Conservation (phyloP, 2,113 vertebrate species). For the Emydura subglobosa region DNA sequence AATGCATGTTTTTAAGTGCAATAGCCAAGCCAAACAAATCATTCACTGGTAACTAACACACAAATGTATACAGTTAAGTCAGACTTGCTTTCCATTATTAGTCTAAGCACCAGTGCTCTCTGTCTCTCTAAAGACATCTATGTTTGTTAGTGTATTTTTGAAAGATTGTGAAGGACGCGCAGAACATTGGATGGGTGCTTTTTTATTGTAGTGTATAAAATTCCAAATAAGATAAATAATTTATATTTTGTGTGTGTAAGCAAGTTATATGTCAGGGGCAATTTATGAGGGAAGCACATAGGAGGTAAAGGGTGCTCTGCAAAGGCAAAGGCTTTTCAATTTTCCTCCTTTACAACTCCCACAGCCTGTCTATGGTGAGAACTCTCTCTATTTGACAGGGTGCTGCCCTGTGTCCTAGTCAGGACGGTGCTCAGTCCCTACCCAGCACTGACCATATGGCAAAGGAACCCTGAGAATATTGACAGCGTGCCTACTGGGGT, state of each 20-base stretch:
- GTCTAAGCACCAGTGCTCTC: not conserved
- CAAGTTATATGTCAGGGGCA: not conserved
- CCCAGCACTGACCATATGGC: not conserved
- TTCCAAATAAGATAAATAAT: not conserved
- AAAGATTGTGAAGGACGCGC: not conserved
- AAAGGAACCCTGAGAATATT: not conserved
- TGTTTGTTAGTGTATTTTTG: not conserved
- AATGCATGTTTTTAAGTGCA: not conserved
- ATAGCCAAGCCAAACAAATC: not conserved
- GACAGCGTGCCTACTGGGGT: not conserved
- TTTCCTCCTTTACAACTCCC: not conserved
- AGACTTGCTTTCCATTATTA: not conserved
- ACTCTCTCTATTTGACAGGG: not conserved
- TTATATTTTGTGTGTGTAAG: not conserved
- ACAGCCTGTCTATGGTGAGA: not conserved
- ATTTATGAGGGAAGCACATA: not conserved
- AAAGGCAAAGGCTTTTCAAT: not conserved
- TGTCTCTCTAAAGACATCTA: too few relatives aligned
- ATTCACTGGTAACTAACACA: too few relatives aligned
- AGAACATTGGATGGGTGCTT: not conserved
- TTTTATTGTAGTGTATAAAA: not conserved
- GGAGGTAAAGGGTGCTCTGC: too few relatives aligned
- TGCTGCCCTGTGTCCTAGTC: not conserved
- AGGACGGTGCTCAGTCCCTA: not conserved
- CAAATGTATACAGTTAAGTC: not conserved